Evolutionary conservation across 2,888 invertebrate genomes (phyloP), one percentile per base, ranked within the genome.

Genomic region (Lysandra coridon): DNA sequence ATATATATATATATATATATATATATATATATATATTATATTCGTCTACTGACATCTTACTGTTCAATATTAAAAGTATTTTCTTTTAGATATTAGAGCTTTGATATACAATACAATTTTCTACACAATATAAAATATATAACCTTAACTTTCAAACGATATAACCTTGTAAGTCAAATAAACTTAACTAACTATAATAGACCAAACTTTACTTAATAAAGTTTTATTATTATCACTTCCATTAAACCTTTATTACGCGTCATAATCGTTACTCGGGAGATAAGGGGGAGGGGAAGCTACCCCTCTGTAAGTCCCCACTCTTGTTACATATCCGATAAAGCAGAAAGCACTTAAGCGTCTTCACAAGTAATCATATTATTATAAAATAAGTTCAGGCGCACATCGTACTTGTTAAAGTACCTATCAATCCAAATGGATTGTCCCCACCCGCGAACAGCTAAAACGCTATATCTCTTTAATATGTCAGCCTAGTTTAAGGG

Each of bases 341-440:
- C 12, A 62, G 78, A 79, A 78, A 80, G 80, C 79, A 79, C 80
- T 81, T 75, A 33, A 62, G 76, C 73, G 78, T 78, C 74, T 79
- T 80, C 69, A 79, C 74, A 40, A 78, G 78, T 82, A 81, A 81
- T 81, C 77, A 80, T 80, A 81, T 82, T 80, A 81, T 82, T 79
- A 81, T 73, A 53, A 77, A 53, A 76, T 76, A 44, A 53, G 23
- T 17, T 57, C 7, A 33, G 2, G 57, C 57, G 76, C 57, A 76
- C 17, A 76, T 53, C 4, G 14, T 57, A 49, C 64, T 40, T 78
- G 49, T 49, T 49, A 12, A 40, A 49, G 10, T 49, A 10, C 49
- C 10, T 2, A 49, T 49, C 2, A 49, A 49, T 49, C 12, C 49
- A 49, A 12, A 49, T 49, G 49, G 2, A 49, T 44, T 2, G 10